Base-by-base conservation (phyloP, 2,113 vertebrate species). In the Paradoxurus hermaphroditus region DNA sequence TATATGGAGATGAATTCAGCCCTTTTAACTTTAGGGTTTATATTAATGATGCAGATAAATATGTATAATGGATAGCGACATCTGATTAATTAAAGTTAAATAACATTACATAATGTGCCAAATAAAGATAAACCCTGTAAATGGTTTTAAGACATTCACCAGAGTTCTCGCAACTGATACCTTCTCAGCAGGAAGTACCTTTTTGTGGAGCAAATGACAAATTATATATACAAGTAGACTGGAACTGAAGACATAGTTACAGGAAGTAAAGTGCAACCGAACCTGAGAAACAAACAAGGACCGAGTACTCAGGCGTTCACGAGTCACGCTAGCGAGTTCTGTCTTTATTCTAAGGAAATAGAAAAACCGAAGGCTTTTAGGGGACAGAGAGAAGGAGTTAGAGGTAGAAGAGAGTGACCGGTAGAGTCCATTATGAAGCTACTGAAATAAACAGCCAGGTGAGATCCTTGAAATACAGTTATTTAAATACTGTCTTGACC, bases 31-130 rank as follows among this genome's bases (percentile, higher is more conserved):
- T 83, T 59, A 84, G 16, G 8, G 19, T 46, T 97, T 62, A 59
- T 56, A 67, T 59, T 89, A 93, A 77, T 70, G 62, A 83, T 93
- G 23, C 29, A 91, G 44, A 21, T 49, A 59, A 79, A 41, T 82
- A 31, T 73, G 67, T 73, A 4, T 62, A 93, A 63, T 65, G 73
- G 31, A 83, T 75, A 79, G 62, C 46, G 72, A n/a, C 39, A 85
- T 94, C 65, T 86, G 77, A 91, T 97, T 93, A 94, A 84, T 86
- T 90, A 73, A 97, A 86, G 16, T 92, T 86, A 87, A 89, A 53
- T 94, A 39, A 72, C 27, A 63, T 82, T 73, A 72, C 94, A 81
- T 91, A 86, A 94, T 97, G 91, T 86, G 18, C 51, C 83, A 97
- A 95, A 63, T 91, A 67, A 86, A 97, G 90, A 84, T 89, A 65